These are phyloP conservation scores for Diphyllodes magnificus DNA, from an alignment of 2,113 vertebrate species.

Conservation along the genomic window DNA sequence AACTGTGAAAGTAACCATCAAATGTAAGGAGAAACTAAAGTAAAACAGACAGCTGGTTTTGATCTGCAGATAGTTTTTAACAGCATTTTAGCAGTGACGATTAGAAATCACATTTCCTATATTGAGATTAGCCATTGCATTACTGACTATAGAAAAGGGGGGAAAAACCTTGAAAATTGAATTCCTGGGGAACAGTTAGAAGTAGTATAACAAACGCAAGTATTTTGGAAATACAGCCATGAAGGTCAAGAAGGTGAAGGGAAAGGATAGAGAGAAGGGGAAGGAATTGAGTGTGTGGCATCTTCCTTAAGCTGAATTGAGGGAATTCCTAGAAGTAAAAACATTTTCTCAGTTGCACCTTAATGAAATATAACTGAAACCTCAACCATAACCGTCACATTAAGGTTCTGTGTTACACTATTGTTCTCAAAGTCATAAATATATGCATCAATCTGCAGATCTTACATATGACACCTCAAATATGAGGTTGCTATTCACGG, in stretches of 20 bases:
- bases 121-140: neutral
- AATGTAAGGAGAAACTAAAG: neutral
- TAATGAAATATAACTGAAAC: neutral
- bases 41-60: neutral
- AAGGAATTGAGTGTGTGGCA: neutral
- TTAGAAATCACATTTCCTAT: neutral
- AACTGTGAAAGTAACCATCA: neutral
- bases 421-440: neutral
- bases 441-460: neutral
- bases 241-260: neutral
- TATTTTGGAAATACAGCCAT: neutral
- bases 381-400: neutral
- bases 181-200: neutral
- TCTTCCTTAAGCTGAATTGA: neutral
- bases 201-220: neutral
- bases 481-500: neutral
- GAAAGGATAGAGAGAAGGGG: neutral
- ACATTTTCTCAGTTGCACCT: neutral
- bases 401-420: neutral
- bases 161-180: fast-evolving
- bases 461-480: neutral
- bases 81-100: neutral
- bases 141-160: neutral
- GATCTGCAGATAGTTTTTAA: neutral
- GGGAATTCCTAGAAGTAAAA: neutral